A percentile compares a stretch with the other conserved stretches of the same genome.
phyloP scores from a whole-genome alignment of 2,888 invertebrate genomes.

The Callyntrura guangdongensis region DNA sequence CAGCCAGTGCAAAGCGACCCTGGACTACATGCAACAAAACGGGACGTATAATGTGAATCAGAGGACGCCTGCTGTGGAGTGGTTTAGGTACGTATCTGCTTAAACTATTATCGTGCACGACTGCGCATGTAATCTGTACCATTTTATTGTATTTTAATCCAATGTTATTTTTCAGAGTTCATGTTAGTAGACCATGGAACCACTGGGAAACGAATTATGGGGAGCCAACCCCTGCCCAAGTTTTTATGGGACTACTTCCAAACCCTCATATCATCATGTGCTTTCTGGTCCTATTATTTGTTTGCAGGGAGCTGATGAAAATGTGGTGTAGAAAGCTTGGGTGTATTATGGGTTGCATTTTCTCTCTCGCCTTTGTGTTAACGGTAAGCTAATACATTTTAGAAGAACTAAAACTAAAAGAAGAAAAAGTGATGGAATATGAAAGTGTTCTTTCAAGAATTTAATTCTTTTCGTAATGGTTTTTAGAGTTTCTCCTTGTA shows the following conservation, averaged over 20 bases:
- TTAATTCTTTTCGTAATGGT: too few relatives aligned
- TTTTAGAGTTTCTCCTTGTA: conserved; percentile 4
- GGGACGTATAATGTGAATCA: not conserved
- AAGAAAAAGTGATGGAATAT: too few relatives aligned
- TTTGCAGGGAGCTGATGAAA: not conserved
- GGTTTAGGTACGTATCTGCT: not conserved
- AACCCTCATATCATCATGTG: not conserved
- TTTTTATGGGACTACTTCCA: not conserved
- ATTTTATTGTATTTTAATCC: too few relatives aligned
- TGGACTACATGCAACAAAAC: not conserved
- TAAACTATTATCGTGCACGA: too few relatives aligned
- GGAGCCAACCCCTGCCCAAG: not conserved
- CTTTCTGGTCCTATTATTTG: not conserved
- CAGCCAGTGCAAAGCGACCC: not conserved
- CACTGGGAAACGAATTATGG: not conserved
- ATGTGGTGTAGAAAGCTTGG: not conserved
- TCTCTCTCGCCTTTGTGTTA: conserved; percentile 7
- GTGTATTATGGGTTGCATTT: not conserved
- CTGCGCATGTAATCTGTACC: too few relatives aligned
- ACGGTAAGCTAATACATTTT: too few relatives aligned
- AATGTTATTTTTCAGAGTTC: not conserved
- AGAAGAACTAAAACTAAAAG: too few relatives aligned
- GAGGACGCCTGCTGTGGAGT: conserved; percentile 49
- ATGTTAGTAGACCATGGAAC: conserved; percentile 23
- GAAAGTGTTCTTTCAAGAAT: too few relatives aligned